Percentiles rank a stretch among this genome's conserved stretches.
Conservation (phyloP, 1,140 invertebrate species). For the Antheraea mylitta region DNA sequence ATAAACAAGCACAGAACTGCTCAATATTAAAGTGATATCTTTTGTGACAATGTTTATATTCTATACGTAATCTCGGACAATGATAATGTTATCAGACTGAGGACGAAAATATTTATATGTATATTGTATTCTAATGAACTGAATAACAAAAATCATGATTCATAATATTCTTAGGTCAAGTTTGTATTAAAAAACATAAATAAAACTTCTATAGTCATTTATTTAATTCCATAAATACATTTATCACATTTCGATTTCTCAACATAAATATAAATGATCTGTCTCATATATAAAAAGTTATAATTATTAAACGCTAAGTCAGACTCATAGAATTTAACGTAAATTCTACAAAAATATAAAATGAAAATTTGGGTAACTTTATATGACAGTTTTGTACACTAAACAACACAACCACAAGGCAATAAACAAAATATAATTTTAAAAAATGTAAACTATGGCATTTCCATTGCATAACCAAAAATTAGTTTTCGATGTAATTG, state of each 20-base stretch:
- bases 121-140: too few species aligned
- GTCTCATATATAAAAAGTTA: constrained; percentile 52
- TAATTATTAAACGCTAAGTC: constrained; percentile 55
- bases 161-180: neutral
- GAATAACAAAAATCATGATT: neutral
- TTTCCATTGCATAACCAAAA: constrained; percentile 24
- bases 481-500: constrained; percentile 35
- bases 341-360: constrained; percentile 63
- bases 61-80: too few species aligned
- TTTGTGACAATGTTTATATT: neutral
- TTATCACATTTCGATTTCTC: constrained; percentile 64
- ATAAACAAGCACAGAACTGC: too few species aligned
- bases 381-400: constrained; percentile 57
- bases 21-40: neutral
- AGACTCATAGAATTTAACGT: constrained; percentile 76
- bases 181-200: neutral
- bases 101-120: too few species aligned
- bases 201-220: constrained; percentile 35
- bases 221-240: constrained; percentile 57
- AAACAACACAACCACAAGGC: constrained; percentile 68
- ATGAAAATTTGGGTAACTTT: constrained; percentile 68
- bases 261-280: constrained; percentile 48
- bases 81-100: too few species aligned
- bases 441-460: constrained; percentile 53
- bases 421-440: constrained; percentile 48